A percentile compares a stretch with the other conserved stretches of the same genome.
Evolutionary conservation across 2,113 vertebrate genomes (phyloP).

Genomic region (Megatriorchis doriae): DNA sequence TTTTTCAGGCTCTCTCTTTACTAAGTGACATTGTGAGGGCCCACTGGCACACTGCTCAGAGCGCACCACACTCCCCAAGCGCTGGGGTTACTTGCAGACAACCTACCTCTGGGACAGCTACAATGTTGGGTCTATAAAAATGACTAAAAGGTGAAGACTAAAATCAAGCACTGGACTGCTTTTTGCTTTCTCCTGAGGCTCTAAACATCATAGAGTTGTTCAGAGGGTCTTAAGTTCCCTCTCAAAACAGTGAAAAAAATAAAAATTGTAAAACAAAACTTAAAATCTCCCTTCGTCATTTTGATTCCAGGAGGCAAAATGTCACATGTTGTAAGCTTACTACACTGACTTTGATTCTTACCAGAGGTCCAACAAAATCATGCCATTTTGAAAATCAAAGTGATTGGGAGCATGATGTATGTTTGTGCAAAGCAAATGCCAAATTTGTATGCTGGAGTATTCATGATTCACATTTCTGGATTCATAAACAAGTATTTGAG

Average conservation of each 20-base stretch:
- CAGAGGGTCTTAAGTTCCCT: neutral
- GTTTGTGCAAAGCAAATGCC: constrained; percentile 12
- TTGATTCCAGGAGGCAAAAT: neutral
- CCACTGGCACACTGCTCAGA: neutral
- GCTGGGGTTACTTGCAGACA: neutral
- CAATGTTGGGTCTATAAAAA: neutral
- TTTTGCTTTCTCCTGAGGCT: neutral
- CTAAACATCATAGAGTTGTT: neutral
- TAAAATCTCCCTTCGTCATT: neutral
- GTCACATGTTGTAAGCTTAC: neutral
- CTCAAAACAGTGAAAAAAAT: accelerated
- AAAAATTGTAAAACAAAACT: neutral
- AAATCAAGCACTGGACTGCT: neutral
- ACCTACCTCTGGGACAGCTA: neutral
- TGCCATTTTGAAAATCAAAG: constrained; percentile 1
- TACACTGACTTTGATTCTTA: neutral
- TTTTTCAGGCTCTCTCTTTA: neutral
- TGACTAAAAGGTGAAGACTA: neutral
- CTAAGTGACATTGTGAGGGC: neutral
- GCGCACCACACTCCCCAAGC: accelerated
- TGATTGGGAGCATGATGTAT: neutral
- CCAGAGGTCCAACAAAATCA: neutral
- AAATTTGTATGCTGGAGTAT: neutral
- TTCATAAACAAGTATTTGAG: neutral
- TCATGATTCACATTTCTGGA: neutral